Evolutionary conservation across 2,113 vertebrate genomes (phyloP).

Genomic region (Balaeniceps rex): DNA sequence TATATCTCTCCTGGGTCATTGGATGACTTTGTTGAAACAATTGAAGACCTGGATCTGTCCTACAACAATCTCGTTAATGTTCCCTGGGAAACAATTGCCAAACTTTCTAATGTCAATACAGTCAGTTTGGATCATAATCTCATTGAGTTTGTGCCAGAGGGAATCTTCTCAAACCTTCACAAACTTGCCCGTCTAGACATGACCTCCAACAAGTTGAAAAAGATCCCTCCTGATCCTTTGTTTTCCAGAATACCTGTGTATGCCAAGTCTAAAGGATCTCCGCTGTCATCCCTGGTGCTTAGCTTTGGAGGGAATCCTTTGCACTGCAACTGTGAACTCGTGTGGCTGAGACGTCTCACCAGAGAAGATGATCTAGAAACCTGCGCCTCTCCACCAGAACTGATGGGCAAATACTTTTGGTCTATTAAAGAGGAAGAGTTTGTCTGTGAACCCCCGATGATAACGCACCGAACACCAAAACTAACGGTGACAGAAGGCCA

Average conservation of each 20-base stretch:
- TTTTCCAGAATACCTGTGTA: constrained; percentile 91
- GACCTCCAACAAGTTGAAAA: constrained; percentile 96
- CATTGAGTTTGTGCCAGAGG: constrained; percentile 89
- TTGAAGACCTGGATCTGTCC: constrained; percentile 94
- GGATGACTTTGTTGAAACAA: constrained; percentile 87
- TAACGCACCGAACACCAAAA: constrained; percentile 82
- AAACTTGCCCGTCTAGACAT: constrained; percentile 93
- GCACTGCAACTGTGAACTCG: constrained; percentile 94
- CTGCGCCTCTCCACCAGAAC: constrained; percentile 86
- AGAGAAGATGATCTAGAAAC: constrained; percentile 92
- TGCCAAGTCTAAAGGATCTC: constrained; percentile 85
- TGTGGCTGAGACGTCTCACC: constrained; percentile 89
- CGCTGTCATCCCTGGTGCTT: constrained; percentile 82
- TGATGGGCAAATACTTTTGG: constrained; percentile 94
- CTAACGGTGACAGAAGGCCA: constrained; percentile 76
- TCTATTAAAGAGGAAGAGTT: constrained; percentile 94
- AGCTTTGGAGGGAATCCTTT: constrained; percentile 92
- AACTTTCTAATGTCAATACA: constrained; percentile 89
- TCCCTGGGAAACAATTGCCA: constrained; percentile 87
- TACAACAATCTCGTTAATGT: constrained; percentile 90
- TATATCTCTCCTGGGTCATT: constrained; percentile 83
- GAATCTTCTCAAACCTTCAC: constrained; percentile 92
- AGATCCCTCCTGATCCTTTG: constrained; percentile 91
- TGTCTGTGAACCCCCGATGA: constrained; percentile 92
- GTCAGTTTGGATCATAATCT: constrained; percentile 94